These are phyloP conservation scores for Melozone crissalis DNA, from an alignment of 2,113 vertebrate species.

Conservation along the genomic window DNA sequence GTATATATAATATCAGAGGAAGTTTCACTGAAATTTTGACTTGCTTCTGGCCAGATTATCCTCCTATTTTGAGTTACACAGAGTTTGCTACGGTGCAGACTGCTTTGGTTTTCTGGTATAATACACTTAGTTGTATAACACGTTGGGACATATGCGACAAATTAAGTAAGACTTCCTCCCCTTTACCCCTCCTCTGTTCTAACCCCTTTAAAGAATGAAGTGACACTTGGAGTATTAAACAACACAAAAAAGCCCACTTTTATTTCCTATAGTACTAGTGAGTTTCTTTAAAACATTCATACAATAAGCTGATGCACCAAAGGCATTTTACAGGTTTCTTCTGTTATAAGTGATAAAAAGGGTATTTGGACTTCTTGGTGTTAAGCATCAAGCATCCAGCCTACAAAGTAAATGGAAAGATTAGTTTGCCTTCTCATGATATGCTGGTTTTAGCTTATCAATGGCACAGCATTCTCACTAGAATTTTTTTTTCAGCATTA, in stretches of 20 bases:
- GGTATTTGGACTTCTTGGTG: slow-evolving; percentile 28
- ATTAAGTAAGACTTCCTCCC: slow-evolving; percentile 69
- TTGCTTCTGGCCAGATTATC: slow-evolving; percentile 62
- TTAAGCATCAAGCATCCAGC: slow-evolving; percentile 22
- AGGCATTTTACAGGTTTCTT: slow-evolving; percentile 39
- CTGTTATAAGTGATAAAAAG: slow-evolving; percentile 50
- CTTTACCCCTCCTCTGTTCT: slow-evolving; percentile 51
- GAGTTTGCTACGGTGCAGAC: slow-evolving; percentile 23
- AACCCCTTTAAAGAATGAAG: slow-evolving; percentile 66
- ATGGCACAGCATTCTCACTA: not conserved
- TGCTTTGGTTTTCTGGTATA: slow-evolving; percentile 52
- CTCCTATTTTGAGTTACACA: slow-evolving; percentile 34
- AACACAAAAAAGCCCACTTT: slow-evolving; percentile 50
- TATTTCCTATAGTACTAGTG: slow-evolving; percentile 18
- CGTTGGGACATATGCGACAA: slow-evolving; percentile 61
- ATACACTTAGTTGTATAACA: slow-evolving; percentile 63
- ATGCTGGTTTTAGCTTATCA: slow-evolving; percentile 24
- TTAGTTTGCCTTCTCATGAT: slow-evolving; percentile 52
- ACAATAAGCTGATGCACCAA: slow-evolving; percentile 29
- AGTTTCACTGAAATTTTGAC: slow-evolving; percentile 57
- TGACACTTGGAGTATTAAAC: slow-evolving; percentile 61
- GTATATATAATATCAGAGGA: slow-evolving; percentile 63
- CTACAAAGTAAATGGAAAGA: slow-evolving; percentile 22
- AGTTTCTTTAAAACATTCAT: slow-evolving; percentile 13
- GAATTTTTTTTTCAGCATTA: slow-evolving; percentile 25